Evolutionary conservation across 2,888 invertebrate species (phyloP).

Genomic region (Pecten maximus): DNA sequence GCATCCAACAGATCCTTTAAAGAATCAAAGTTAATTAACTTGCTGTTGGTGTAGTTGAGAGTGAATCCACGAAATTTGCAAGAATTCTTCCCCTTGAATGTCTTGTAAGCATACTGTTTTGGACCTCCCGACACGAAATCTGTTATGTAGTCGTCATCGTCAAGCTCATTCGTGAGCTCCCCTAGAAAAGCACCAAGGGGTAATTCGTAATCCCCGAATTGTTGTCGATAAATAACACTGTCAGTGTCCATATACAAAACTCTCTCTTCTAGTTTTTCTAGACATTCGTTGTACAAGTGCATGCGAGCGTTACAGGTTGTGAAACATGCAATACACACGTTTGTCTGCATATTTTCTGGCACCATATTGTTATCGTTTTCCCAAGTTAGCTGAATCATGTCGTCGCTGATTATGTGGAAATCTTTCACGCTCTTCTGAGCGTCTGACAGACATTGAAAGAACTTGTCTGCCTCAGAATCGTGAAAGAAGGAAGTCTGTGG

Average conservation of each 20-base stretch:
- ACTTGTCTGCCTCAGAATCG: too few species aligned
- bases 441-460: too few species aligned
- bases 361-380: neutral
- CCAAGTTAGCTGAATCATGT: too few species aligned
- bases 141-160: conserved; percentile 59
- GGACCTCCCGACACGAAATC: conserved; percentile 75
- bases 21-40: conserved; percentile 59
- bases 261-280: conserved; percentile 42
- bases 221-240: conserved; percentile 44
- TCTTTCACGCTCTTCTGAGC: too few species aligned
- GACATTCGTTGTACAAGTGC: conserved; percentile 45
- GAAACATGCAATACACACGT: conserved; percentile 53
- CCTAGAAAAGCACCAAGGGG: conserved; percentile 73
- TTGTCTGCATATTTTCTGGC: conserved; percentile 39
- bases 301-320: conserved; percentile 53
- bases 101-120: conserved; percentile 77
- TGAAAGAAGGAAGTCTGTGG: too few species aligned
- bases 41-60: conserved; percentile 57
- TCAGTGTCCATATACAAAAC: conserved; percentile 54
- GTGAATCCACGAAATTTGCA: conserved; percentile 70
- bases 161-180: conserved; percentile 79
- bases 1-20: conserved; percentile 52
- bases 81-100: conserved; percentile 53
- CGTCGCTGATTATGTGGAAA: too few species aligned
- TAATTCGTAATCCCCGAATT: conserved; percentile 47